Percentiles rank a stretch among this genome's conserved stretches.
Conservation (phyloP, 2,113 vertebrate genomes). For the Australoheros scitulus region DNA sequence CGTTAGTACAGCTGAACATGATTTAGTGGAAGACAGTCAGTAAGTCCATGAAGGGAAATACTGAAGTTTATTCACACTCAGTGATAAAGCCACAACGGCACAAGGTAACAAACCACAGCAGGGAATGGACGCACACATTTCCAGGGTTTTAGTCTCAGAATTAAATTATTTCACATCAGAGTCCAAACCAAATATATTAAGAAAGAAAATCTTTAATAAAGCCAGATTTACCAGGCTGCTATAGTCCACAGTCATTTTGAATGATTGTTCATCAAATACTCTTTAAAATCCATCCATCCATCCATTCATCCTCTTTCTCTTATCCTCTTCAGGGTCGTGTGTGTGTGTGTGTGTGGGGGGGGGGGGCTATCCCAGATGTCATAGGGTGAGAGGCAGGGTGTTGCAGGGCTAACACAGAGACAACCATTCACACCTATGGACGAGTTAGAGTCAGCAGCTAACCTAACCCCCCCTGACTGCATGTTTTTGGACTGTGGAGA, state of each 20-base stretch:
- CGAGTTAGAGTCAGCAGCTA: too few species aligned
- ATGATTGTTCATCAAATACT: not conserved
- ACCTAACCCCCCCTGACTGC: too few species aligned
- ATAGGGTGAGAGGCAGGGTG: too few species aligned
- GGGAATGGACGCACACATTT: not conserved
- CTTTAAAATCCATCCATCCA: too few species aligned
- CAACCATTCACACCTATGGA: too few species aligned
- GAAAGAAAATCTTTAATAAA: not conserved
- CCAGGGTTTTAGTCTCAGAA: not conserved
- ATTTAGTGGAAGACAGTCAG: conserved; percentile 75
- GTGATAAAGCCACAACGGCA: not conserved
- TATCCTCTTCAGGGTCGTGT: too few species aligned
- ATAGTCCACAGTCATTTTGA: not conserved
- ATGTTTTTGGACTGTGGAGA: too few species aligned
- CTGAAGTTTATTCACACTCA: conserved; percentile 57
- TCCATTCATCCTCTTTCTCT: too few species aligned
- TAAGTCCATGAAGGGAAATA: conserved; percentile 60
- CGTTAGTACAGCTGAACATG: conserved; percentile 74
- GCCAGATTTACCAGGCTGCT: not conserved
- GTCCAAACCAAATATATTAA: not conserved
- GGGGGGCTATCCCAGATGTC: too few species aligned
- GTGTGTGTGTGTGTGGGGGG: too few species aligned
- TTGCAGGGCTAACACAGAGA: too few species aligned
- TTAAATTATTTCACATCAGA: not conserved
- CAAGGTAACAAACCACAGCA: not conserved